phyloP scores from a whole-genome alignment of 2,888 invertebrate genomes.

The Drosophila prostipennis region DNA sequence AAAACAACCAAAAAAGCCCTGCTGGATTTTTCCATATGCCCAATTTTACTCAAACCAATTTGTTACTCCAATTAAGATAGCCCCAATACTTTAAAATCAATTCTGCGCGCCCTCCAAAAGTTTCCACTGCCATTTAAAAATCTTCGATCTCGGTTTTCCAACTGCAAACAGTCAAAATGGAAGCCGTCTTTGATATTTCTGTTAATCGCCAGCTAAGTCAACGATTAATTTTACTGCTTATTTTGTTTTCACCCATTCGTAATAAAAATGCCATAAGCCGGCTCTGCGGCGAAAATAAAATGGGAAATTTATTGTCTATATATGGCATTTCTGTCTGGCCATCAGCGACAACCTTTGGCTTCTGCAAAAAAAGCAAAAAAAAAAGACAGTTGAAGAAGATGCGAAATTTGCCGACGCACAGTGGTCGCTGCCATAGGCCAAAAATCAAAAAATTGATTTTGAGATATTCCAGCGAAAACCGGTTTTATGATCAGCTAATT shows the following conservation, averaged over 20 bases:
- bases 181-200: constrained; percentile 50
- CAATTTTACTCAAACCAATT: constrained; percentile 7
- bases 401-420: constrained; percentile 36
- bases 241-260: constrained; percentile 69
- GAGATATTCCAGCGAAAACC: no score
- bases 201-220: constrained; percentile 64
- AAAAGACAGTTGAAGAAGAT: constrained; percentile 23
- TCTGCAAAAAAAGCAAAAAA: constrained; percentile 56
- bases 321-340: constrained; percentile 38
- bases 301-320: constrained; percentile 74
- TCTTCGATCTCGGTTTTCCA: constrained; percentile 2
- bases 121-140: constrained; percentile 21
- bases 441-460: no score
- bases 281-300: constrained; percentile 65
- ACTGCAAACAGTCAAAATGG: constrained; percentile 50
- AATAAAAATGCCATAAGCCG: constrained; percentile 62
- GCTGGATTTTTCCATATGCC: neutral
- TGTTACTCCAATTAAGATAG: constrained; percentile 17
- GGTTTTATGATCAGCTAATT: no score
- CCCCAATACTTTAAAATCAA: constrained; percentile 9
- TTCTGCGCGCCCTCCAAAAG: constrained; percentile 6
- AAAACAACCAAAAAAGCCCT: neutral
- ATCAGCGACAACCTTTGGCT: constrained; percentile 62
- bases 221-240: constrained; percentile 77
- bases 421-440: no score